Evolutionary conservation across 1,140 invertebrate genomes (phyloP), one percentile per base, ranked within the genome.

Genomic region (Megalonaias nervosa): DNA sequence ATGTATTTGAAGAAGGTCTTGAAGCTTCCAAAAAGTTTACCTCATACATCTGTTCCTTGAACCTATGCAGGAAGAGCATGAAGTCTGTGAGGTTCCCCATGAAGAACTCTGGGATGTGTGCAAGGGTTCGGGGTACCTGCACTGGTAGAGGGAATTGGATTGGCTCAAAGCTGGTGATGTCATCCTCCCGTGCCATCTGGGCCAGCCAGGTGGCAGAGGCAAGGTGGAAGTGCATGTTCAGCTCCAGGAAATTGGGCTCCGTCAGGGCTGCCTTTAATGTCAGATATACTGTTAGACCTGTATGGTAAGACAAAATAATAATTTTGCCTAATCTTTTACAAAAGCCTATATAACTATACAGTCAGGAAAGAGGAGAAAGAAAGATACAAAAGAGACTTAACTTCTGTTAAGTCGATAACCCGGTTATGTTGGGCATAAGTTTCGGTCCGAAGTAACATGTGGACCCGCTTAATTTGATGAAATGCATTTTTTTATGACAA

Each of bases 41-140:
- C 84, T 90, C 83, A 82, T 85, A 89, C 71, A 87, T 81, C 56
- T 85, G 81, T 77, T 88, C 86, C 78, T 92, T 93, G 90, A 94
- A 92, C 38, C 94, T 93, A 61, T 94, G 87, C 86, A 95, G 79
- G 87, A 97, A 94, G 75, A 94, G 93, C 77, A 98, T 92, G 90
- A 95, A 95, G 58, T 94, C 94, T 16, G 95, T 93, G 69, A 97
- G 93, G 90, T 98, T 98, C 88, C 97, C 96, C 48, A 97, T 92
- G n/a, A 98, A 90, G 85, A 96, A 95, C 92, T 98, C 97, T 64
- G 97, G 97, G 87, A 98, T 93, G 88, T 94, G 96, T 87, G 94
- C 94, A 85, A 91, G 89, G 21, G 77, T 72, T n/a, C 70, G 38
- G 15, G 88, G 85, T 13, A 84, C 80, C 12, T 78, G 86, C 12